Percentiles rank a stretch among this genome's conserved stretches.
phyloP scores from a whole-genome alignment of 2,113 vertebrate species.

The Lepisosteus oculatus region DNA sequence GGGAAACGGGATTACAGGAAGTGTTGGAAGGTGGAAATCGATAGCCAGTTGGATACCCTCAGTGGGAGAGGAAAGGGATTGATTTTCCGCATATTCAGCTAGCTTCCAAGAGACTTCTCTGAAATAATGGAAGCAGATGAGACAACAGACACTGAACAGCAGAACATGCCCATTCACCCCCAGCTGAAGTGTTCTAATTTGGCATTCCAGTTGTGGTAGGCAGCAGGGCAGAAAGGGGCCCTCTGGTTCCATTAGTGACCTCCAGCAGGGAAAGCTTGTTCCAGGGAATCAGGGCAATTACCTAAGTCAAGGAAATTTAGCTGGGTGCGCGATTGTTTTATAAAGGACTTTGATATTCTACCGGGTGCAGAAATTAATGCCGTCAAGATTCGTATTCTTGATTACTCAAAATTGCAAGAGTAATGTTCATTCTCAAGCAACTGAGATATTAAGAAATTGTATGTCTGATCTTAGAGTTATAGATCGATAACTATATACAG shows the following conservation, averaged over 20 bases:
- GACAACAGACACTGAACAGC: background rate
- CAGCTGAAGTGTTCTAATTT: slow-evolving; percentile 40
- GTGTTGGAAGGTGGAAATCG: background rate
- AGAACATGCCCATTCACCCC: slow-evolving; percentile 30
- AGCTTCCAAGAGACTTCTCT: background rate
- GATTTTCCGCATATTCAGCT: background rate
- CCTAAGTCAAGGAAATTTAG: too few species aligned
- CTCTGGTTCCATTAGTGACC: background rate
- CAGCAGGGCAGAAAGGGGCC: slow-evolving; percentile 22
- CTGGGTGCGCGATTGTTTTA: too few species aligned
- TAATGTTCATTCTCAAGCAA: too few species aligned
- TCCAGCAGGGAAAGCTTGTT: too few species aligned
- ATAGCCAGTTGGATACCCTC: background rate
- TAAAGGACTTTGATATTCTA: too few species aligned
- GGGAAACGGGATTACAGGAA: background rate
- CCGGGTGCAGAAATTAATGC: too few species aligned
- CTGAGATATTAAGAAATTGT: too few species aligned
- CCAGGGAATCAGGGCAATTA: too few species aligned
- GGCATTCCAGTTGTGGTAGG: slow-evolving; percentile 21
- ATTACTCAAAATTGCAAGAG: too few species aligned
- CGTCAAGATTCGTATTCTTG: too few species aligned
- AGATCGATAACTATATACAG: too few species aligned
- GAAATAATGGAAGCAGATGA: background rate
- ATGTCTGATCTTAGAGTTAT: too few species aligned
- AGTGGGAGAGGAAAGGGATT: background rate